These are phyloP conservation scores for Hermetia illucens DNA, from an alignment of 1,140 invertebrate genomes.

Conservation along the genomic window DNA sequence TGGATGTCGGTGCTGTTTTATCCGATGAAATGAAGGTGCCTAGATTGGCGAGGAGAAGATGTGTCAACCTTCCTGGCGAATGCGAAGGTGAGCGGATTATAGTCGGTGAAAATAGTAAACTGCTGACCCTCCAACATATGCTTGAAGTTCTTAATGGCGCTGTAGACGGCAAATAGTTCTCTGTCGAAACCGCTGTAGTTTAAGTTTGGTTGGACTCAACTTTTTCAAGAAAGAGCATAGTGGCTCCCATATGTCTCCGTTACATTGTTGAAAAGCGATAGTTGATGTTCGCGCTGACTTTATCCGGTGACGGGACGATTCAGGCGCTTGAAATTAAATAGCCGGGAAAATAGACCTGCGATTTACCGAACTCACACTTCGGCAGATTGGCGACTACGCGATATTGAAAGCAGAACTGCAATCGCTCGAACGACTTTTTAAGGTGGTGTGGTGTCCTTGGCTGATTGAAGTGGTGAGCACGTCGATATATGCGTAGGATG, in stretches of 20 bases:
- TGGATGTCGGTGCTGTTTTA: conserved; percentile 16
- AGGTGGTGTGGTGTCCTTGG: no score
- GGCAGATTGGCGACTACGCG: no score
- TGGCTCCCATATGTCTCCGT: conserved; percentile 11
- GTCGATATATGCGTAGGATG: no score
- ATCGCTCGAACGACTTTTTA: no score
- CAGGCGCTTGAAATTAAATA: no score
- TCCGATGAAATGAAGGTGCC: conserved; percentile 15
- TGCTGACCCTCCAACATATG: conserved; percentile 18
- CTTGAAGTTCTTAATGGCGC: conserved; percentile 17
- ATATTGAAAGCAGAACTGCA: no score
- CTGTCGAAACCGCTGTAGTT: conserved; percentile 24
- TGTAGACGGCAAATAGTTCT: conserved; percentile 22
- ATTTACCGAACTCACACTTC: no score
- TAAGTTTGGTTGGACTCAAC: conserved; percentile 7
- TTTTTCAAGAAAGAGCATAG: conserved; percentile 16
- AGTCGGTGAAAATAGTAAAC: conserved; percentile 26
- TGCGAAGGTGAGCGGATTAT: conserved; percentile 27
- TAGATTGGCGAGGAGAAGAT: conserved; percentile 13
- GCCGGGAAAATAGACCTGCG: no score
- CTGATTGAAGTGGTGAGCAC: no score
- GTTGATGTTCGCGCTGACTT: no score
- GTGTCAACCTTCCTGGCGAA: conserved; percentile 6
- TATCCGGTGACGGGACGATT: no score
- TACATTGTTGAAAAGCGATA: conserved; percentile 8